These are phyloP conservation scores for Acanthornis magna DNA, from an alignment of 2,797 vertebrate genomes.

Conservation along the genomic window DNA sequence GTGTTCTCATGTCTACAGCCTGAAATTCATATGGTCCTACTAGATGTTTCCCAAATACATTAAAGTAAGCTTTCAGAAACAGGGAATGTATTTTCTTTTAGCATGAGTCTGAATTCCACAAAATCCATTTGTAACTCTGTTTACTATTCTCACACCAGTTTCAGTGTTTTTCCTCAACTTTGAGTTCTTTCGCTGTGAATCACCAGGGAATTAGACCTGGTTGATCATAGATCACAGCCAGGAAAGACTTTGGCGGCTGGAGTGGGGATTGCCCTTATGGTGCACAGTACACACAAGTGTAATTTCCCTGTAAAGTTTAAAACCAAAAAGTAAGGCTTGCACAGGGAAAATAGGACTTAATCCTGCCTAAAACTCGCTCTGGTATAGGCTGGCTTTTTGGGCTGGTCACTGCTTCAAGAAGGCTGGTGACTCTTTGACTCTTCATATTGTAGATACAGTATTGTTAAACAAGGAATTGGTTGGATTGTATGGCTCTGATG, in stretches of 20 bases:
- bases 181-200: neutral
- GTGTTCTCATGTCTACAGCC: neutral
- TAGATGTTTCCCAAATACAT: neutral
- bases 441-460: neutral
- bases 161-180: neutral
- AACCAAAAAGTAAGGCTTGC: neutral
- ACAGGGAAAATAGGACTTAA: neutral
- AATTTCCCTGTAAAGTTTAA: neutral
- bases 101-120: neutral
- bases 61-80: neutral
- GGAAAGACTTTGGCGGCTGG: neutral
- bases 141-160: neutral
- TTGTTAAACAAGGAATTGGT: neutral
- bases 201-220: neutral
- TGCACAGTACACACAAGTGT: neutral
- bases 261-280: neutral
- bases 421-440: neutral
- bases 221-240: neutral
- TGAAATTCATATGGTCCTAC: neutral
- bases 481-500: neutral
- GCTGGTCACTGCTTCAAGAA: neutral
- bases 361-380: neutral
- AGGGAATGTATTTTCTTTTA: neutral
- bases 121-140: neutral
- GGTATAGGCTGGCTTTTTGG: neutral